Percentiles rank a stretch among this genome's conserved stretches.
Evolutionary conservation across 2,113 vertebrate species (phyloP).

Genomic region (Sylvia atricapilla): DNA sequence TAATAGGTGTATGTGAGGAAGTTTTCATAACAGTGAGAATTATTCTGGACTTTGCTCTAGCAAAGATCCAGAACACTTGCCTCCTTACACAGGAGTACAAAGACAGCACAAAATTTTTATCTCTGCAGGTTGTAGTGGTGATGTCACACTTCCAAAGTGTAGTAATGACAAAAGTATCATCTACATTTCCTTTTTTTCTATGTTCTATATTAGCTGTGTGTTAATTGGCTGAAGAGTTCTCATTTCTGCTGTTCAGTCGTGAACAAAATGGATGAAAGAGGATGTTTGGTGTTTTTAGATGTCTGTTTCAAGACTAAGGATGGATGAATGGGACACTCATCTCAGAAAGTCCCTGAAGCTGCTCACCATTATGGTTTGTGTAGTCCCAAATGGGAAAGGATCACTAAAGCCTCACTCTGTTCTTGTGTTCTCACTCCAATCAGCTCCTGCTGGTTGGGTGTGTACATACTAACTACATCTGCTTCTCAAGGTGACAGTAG

Average conservation of each 20-base stretch:
- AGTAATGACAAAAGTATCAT: not conserved
- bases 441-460: not conserved
- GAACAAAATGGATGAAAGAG: not conserved
- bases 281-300: not conserved
- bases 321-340: not conserved
- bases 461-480: not conserved
- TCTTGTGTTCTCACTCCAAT: not conserved
- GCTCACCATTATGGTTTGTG: not conserved
- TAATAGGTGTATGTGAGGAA: not conserved
- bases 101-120: not conserved
- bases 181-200: not conserved
- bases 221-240: not conserved
- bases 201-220: rapidly evolving
- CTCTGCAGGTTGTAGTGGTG: not conserved
- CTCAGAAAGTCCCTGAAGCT: not conserved
- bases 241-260: not conserved
- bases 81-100: not conserved
- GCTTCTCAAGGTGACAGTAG: not conserved
- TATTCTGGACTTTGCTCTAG: not conserved
- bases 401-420: not conserved
- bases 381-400: not conserved
- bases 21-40: not conserved
- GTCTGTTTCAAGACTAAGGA: not conserved
- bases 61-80: not conserved
- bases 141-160: not conserved